Percentiles rank a stretch among this genome's conserved stretches.
These are phyloP conservation scores for Neosalanx taihuensis DNA, from an alignment of 2,797 vertebrate species.

Conservation along the genomic window DNA sequence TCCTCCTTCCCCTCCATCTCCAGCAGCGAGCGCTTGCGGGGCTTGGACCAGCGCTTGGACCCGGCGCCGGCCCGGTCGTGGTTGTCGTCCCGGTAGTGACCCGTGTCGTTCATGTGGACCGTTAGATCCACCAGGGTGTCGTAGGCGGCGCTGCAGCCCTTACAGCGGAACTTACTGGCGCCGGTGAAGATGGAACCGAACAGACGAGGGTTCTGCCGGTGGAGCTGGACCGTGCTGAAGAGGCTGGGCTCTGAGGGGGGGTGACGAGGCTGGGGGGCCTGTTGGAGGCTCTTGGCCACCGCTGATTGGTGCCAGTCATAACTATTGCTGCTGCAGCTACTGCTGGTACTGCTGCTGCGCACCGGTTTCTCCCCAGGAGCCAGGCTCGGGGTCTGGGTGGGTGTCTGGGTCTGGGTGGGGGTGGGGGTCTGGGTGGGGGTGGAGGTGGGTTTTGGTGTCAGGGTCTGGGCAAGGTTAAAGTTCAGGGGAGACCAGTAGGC, in stretches of 20 bases:
- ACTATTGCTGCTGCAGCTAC: conserved; percentile 88
- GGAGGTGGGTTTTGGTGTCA: background rate
- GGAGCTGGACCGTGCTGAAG: conserved; percentile 96
- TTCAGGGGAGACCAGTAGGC: conserved; percentile 94
- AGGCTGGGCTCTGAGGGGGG: conserved; percentile 85
- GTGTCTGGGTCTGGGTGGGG: conserved; percentile 39
- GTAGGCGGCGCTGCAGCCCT: conserved; percentile 96
- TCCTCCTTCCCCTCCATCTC: conserved; percentile 99
- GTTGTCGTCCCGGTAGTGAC: conserved; percentile 98
- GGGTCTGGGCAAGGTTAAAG: conserved; percentile 76
- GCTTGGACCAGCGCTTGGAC: conserved; percentile 95
- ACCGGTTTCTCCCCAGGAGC: conserved; percentile 79
- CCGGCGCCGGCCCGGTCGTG: conserved; percentile 87
- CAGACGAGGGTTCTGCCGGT: conserved; percentile 94
- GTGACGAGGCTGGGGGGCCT: conserved; percentile 80
- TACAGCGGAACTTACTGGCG: conserved; percentile 98
- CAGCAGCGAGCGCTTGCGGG: conserved; percentile 93
- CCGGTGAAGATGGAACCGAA: conserved; percentile 98
- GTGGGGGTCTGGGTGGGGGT: conserved; percentile 33
- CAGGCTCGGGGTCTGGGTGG: conserved; percentile 40
- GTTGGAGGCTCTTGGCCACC: conserved; percentile 92
- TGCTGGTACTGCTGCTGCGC: conserved; percentile 89
- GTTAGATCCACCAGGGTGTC: conserved; percentile 97
- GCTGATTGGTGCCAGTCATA: conserved; percentile 99
- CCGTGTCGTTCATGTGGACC: conserved; percentile 98